Conservation (phyloP, 1,140 invertebrate genomes). For the Drosophila oshimai region DNA sequence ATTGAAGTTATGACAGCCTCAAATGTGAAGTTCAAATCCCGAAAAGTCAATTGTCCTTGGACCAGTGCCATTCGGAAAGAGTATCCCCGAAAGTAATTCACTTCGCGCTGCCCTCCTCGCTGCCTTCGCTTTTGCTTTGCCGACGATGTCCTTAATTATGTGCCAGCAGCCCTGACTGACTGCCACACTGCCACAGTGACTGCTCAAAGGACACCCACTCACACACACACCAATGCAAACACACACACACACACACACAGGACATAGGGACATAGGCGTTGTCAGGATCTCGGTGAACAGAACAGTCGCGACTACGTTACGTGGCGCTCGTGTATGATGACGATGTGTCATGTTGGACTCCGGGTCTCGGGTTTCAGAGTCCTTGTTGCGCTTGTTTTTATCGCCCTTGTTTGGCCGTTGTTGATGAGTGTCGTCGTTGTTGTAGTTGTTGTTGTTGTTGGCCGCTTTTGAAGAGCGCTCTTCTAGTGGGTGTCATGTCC, state of each 20-base stretch:
- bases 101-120: neutral
- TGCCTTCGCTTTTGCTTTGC: conserved; percentile 43
- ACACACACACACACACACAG: conserved; percentile 14
- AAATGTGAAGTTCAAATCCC: neutral
- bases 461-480: conserved; percentile 63
- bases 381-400: conserved; percentile 80
- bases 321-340: conserved; percentile 32
- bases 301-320: conserved; percentile 53
- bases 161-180: conserved; percentile 75
- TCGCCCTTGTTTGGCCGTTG: conserved; percentile 72
- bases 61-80: conserved; percentile 6
- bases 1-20: no score
- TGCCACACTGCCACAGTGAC: conserved; percentile 67
- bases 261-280: conserved; percentile 38
- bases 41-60: neutral
- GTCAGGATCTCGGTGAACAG: conserved; percentile 44
- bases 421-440: conserved; percentile 64
- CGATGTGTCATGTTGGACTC: conserved; percentile 68
- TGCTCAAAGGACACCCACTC: conserved; percentile 61
- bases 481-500: conserved; percentile 77
- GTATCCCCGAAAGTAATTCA: conserved; percentile 30
- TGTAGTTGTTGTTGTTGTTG: conserved; percentile 46
- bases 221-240: conserved; percentile 13
- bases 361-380: conserved; percentile 65
- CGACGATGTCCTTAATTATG: conserved; percentile 75